phyloP scores from a whole-genome alignment of 2,888 invertebrate species.

The Drosophila macrospina region DNA sequence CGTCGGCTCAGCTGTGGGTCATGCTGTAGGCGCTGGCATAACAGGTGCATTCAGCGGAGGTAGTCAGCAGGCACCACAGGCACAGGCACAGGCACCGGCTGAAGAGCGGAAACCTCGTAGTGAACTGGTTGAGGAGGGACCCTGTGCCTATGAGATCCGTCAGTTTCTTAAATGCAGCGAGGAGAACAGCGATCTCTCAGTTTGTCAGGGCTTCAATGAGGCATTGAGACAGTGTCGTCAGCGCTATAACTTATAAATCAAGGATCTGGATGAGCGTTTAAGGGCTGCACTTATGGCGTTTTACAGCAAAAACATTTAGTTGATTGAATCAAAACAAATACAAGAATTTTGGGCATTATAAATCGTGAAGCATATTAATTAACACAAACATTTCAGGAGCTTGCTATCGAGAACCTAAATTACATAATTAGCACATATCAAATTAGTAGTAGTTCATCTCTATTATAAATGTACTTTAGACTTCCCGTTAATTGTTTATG shows the following conservation, averaged over 20 bases:
- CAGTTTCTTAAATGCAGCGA: slow-evolving; percentile 71
- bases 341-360: slow-evolving; percentile 1
- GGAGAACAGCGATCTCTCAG: slow-evolving; percentile 61
- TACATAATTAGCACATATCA: too few species aligned
- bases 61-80: slow-evolving; percentile 1
- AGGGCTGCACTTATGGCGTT: neutral
- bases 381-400: too few species aligned
- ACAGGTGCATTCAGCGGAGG: slow-evolving; percentile 61
- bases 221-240: slow-evolving; percentile 64
- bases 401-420: too few species aligned
- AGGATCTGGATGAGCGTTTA: neutral
- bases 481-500: neutral
- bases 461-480: neutral
- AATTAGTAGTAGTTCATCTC: neutral
- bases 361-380: neutral
- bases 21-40: slow-evolving; percentile 70
- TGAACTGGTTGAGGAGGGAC: slow-evolving; percentile 64
- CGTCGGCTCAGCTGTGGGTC: slow-evolving; percentile 71
- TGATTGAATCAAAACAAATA: neutral
- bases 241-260: slow-evolving; percentile 59
- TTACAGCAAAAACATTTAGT: neutral
- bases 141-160: slow-evolving; percentile 61
- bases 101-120: slow-evolving; percentile 11
- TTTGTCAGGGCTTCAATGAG: slow-evolving; percentile 64
- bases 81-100: slow-evolving; percentile 16